phyloP scores from a whole-genome alignment of 2,113 vertebrate species.

The Otocyon megalotis region DNA sequence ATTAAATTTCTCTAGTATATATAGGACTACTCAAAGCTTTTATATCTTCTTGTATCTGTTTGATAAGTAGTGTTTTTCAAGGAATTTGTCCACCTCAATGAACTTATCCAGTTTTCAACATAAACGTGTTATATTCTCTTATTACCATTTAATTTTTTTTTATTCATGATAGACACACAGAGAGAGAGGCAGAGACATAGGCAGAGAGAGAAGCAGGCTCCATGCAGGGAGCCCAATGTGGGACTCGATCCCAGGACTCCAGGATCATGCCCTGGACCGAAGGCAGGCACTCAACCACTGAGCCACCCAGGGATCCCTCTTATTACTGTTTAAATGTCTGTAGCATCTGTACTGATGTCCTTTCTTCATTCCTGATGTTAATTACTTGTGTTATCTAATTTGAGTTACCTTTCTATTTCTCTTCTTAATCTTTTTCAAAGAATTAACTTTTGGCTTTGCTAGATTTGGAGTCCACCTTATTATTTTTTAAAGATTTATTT shows the following conservation, averaged over 20 bases:
- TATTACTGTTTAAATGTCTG: neutral
- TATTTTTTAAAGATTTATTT: neutral
- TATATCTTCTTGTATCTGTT: conserved; percentile 46
- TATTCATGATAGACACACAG: too few relatives aligned
- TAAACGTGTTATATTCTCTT: conserved; percentile 15
- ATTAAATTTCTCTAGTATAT: conserved; percentile 32
- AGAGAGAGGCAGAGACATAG: too few relatives aligned
- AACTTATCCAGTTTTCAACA: conserved; percentile 20
- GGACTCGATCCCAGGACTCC: too few relatives aligned
- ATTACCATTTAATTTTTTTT: neutral
- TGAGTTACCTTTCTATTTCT: neutral
- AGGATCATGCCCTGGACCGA: too few relatives aligned
- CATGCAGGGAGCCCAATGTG: too few relatives aligned
- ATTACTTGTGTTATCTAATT: neutral
- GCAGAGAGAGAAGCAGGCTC: too few relatives aligned
- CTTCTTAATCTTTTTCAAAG: neutral
- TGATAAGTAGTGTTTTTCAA: conserved; percentile 36
- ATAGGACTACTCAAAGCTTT: neutral
- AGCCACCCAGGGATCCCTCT: neutral
- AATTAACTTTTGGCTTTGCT: neutral
- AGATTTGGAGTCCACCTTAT: neutral
- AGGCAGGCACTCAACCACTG: too few relatives aligned
- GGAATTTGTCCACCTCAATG: neutral
- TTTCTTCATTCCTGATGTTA: conserved; percentile 4
- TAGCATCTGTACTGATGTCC: neutral